Evolutionary conservation across 2,888 invertebrate species (phyloP).

Genomic region (Tholera decimalis): DNA sequence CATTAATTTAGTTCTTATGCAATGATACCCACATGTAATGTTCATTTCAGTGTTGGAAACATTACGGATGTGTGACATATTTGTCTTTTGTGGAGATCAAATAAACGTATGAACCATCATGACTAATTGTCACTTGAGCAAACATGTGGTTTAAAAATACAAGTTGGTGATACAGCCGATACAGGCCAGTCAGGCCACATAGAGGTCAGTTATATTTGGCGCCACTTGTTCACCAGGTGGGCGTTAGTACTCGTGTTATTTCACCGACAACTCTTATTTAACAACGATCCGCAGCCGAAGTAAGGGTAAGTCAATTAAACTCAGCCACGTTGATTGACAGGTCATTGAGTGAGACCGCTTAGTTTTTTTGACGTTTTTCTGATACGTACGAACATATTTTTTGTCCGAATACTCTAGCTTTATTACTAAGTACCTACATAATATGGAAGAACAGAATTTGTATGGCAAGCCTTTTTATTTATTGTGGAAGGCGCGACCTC

Average conservation of each 20-base stretch:
- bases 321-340: slow-evolving; percentile 73
- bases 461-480: slow-evolving; percentile 41
- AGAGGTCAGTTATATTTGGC: slow-evolving; percentile 78
- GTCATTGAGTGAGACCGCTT: slow-evolving; percentile 67
- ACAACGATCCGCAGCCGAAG: slow-evolving; percentile 59
- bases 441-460: slow-evolving; percentile 55
- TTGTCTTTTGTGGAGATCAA: slow-evolving; percentile 26
- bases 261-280: slow-evolving; percentile 72
- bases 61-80: slow-evolving; percentile 44
- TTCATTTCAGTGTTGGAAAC: slow-evolving; percentile 9
- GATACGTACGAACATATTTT: slow-evolving; percentile 48
- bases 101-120: slow-evolving; percentile 40
- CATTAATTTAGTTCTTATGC: slow-evolving; percentile 80
- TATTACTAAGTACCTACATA: slow-evolving; percentile 36
- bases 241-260: slow-evolving; percentile 65
- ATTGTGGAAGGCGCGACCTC: slow-evolving; percentile 52
- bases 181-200: slow-evolving; percentile 55
- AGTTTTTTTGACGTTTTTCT: slow-evolving; percentile 56
- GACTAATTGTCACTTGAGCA: slow-evolving; percentile 63
- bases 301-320: slow-evolving; percentile 72
- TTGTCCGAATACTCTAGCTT: slow-evolving; percentile 52
- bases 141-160: slow-evolving; percentile 60
- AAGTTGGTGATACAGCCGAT: no score
- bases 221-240: slow-evolving; percentile 76
- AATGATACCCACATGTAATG: slow-evolving; percentile 61